Evolutionary conservation across 1,140 invertebrate species (phyloP).

Genomic region (Sitobion miscanthi): DNA sequence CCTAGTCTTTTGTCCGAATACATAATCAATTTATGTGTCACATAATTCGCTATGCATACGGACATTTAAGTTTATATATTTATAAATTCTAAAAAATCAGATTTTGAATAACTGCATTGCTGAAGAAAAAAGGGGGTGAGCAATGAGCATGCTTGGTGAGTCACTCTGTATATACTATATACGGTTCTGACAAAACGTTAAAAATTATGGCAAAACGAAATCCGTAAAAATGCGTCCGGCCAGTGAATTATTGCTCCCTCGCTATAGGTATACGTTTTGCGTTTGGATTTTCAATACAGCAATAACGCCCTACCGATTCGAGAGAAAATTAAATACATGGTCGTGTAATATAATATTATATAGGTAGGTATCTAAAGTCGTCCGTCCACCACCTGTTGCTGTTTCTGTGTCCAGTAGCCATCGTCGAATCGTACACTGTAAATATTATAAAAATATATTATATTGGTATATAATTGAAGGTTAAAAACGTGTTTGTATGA

Average conservation of each 20-base stretch:
- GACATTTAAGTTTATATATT: too few species aligned
- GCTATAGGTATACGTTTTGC: background rate
- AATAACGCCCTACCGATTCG: background rate
- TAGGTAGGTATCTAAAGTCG: background rate
- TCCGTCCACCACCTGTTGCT: background rate
- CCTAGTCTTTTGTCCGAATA: too few species aligned
- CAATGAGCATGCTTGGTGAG: too few species aligned
- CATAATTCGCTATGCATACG: too few species aligned
- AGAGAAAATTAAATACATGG: background rate
- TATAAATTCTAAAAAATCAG: too few species aligned
- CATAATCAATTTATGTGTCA: too few species aligned
- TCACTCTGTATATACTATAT: too few species aligned
- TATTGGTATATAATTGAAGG: background rate
- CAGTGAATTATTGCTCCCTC: background rate
- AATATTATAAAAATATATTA: background rate
- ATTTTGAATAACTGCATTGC: too few species aligned
- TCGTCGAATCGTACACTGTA: background rate
- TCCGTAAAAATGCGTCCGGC: background rate
- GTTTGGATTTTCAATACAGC: background rate
- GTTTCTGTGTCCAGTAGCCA: background rate
- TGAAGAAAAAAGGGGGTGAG: too few species aligned
- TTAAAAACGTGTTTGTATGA: conserved; percentile 31
- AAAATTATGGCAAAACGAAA: background rate
- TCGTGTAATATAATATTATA: background rate
- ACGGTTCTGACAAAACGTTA: too few species aligned